Evolutionary conservation across 2,113 vertebrate genomes (phyloP).

Genomic region (Hippocampus zosterae): DNA sequence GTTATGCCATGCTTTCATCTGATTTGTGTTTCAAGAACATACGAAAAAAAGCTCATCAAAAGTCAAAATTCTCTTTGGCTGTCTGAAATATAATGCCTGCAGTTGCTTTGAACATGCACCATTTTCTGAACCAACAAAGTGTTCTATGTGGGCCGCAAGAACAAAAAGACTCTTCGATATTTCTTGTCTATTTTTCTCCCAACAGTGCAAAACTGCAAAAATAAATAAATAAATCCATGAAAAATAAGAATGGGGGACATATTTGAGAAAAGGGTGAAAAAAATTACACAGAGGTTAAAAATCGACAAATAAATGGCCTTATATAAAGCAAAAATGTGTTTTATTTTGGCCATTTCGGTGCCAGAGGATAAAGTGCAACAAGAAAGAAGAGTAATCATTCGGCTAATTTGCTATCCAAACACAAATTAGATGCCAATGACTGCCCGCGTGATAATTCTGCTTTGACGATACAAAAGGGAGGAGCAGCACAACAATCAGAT

Average conservation of each 20-base stretch:
- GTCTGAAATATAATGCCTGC: constrained; percentile 28
- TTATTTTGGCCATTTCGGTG: not conserved
- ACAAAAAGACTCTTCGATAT: not conserved
- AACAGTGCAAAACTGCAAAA: constrained; percentile 7
- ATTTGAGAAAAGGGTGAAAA: constrained; percentile 1
- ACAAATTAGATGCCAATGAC: constrained; percentile 63
- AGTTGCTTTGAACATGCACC: constrained; percentile 36
- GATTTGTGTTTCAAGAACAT: constrained; percentile 15
- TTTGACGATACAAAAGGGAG: constrained; percentile 63
- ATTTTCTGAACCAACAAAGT: constrained; percentile 24
- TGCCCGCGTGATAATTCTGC: constrained; percentile 51
- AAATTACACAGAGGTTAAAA: not conserved
- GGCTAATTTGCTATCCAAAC: constrained; percentile 56
- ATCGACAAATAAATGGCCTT: not conserved
- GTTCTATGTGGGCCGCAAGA: constrained; percentile 20
- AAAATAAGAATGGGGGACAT: not conserved
- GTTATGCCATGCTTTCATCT: constrained; percentile 30
- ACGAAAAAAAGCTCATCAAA: constrained; percentile 7
- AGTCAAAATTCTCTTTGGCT: constrained; percentile 34
- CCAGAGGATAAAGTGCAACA: constrained; percentile 18
- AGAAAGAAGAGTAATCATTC: constrained; percentile 43
- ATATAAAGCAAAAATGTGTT: not conserved
- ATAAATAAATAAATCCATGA: constrained; percentile 6
- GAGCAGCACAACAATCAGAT: constrained; percentile 65
- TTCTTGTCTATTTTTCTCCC: constrained; percentile 16